A percentile compares a stretch with the other conserved stretches of the same genome.
These are phyloP conservation scores for Drosophila eugracilis DNA, from an alignment of 1,140 invertebrate species.

Conservation along the genomic window DNA sequence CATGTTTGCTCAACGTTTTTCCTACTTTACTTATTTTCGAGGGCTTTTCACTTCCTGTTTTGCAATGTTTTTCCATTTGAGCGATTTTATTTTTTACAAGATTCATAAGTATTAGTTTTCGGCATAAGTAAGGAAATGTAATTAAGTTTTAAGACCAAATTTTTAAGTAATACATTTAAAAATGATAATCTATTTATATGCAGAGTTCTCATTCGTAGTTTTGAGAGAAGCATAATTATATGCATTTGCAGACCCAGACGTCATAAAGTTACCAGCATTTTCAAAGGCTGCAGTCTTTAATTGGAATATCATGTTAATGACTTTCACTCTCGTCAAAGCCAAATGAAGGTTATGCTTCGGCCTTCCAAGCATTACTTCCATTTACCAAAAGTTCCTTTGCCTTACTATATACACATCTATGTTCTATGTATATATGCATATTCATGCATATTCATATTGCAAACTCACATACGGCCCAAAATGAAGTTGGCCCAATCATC, in stretches of 20 bases:
- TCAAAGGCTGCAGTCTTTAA: constrained; percentile 40
- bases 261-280: neutral
- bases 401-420: neutral
- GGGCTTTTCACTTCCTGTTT: constrained; percentile 18
- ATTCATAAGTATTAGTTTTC: neutral
- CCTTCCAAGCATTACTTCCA: constrained; percentile 22
- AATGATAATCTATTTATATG: neutral
- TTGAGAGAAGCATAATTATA: neutral
- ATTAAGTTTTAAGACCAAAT: too few relatives aligned
- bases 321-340: constrained; percentile 56
- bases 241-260: neutral
- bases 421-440: constrained; percentile 2
- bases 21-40: constrained; percentile 32
- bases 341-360: constrained; percentile 65
- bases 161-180: too few relatives aligned
- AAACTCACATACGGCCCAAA: constrained; percentile 55
- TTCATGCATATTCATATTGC: constrained; percentile 65
- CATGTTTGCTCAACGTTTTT: constrained; percentile 42
- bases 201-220: neutral
- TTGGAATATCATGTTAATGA: constrained; percentile 66
- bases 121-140: too few relatives aligned
- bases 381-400: neutral
- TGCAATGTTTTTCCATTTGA: neutral
- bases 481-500: constrained; percentile 77
- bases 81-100: neutral